A percentile compares a stretch with the other conserved stretches of the same genome.
Evolutionary conservation across 1,140 invertebrate species (phyloP).

Genomic region (Monochamus saltuarius): DNA sequence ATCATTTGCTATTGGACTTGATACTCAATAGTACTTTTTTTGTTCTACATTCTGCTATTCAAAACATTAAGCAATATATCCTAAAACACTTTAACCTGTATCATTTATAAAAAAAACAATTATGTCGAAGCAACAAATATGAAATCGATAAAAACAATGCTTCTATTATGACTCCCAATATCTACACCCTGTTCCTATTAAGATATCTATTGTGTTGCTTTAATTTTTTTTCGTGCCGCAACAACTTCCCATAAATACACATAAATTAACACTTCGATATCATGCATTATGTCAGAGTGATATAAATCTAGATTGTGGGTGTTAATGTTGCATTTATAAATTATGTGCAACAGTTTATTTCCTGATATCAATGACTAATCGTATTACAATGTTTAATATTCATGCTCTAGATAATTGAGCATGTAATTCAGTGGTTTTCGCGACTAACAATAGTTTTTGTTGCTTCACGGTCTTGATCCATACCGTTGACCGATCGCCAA

Average conservation of each 20-base stretch:
- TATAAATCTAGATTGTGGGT: not conserved
- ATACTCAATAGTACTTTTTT: too few species aligned
- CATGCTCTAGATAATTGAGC: slow-evolving; percentile 36
- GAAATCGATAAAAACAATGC: too few species aligned
- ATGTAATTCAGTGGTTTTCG: slow-evolving; percentile 31
- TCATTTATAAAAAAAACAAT: too few species aligned
- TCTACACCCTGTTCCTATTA: too few species aligned
- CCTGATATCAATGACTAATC: not conserved
- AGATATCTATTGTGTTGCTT: too few species aligned
- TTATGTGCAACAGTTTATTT: not conserved
- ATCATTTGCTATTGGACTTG: too few species aligned
- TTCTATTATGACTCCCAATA: too few species aligned
- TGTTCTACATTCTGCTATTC: too few species aligned
- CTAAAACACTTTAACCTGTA: too few species aligned
- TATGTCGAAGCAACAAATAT: too few species aligned
- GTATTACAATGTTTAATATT: slow-evolving; percentile 22
- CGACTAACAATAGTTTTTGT: slow-evolving; percentile 34
- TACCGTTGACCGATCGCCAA: slow-evolving; percentile 37
- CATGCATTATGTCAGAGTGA: not conserved
- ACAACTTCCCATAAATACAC: not conserved
- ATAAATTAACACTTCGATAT: slow-evolving; percentile 4
- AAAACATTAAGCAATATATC: too few species aligned
- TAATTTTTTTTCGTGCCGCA: not conserved
- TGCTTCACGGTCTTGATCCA: slow-evolving; percentile 40
- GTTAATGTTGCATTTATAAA: not conserved